Evolutionary conservation across 2,797 vertebrate genomes (phyloP).

Genomic region (Austrolebias charrua): DNA sequence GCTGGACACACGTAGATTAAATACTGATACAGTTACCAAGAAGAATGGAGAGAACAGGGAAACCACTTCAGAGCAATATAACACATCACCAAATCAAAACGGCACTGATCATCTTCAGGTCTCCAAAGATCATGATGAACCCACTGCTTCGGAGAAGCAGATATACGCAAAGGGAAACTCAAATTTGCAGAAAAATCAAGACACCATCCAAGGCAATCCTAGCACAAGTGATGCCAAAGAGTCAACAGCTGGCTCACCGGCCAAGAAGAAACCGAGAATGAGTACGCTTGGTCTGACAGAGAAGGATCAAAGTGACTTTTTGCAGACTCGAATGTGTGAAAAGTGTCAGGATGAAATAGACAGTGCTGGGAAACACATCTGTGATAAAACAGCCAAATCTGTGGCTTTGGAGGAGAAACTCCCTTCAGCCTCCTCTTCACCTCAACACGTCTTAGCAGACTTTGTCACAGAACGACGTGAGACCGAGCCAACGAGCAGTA

Average conservation of each 20-base stretch:
- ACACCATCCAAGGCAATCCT: background rate
- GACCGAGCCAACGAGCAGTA: conserved; percentile 12
- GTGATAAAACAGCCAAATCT: conserved; percentile 3
- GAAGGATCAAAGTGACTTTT: conserved; percentile 57
- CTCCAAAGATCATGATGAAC: conserved; percentile 7
- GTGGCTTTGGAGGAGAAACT: conserved; percentile 14
- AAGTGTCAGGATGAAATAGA: conserved; percentile 8
- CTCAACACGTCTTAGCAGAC: background rate
- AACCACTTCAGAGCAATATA: conserved; percentile 7
- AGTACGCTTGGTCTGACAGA: conserved; percentile 70
- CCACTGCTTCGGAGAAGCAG: conserved; percentile 14
- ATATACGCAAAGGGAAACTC: background rate
- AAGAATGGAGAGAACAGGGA: conserved; percentile 1
- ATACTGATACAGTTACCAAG: conserved; percentile 13
- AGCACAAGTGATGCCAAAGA: conserved; percentile 24
- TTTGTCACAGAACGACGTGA: conserved; percentile 1
- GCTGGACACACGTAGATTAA: background rate
- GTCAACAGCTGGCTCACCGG: conserved; percentile 1
- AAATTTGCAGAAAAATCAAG: conserved; percentile 28
- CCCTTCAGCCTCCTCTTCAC: conserved; percentile 5
- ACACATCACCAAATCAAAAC: conserved; percentile 2
- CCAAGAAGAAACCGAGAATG: conserved; percentile 73
- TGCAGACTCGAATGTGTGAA: conserved; percentile 39
- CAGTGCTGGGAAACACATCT: conserved; percentile 15
- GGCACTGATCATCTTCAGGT: conserved; percentile 14